phyloP scores from a whole-genome alignment of 2,888 invertebrate genomes.

The Spodoptera littoralis region DNA sequence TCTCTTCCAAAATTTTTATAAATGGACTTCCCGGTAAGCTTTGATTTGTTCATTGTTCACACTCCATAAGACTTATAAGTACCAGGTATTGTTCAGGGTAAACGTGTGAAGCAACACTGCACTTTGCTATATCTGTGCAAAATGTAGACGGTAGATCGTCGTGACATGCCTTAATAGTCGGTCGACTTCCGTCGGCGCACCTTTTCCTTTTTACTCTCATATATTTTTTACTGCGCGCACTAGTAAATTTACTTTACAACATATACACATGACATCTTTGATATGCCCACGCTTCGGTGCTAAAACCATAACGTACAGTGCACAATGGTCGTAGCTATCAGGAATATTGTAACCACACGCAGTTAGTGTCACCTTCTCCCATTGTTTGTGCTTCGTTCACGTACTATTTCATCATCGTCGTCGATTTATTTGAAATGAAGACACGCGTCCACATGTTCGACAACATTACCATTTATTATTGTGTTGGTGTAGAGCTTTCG shows the following conservation, averaged over 20 bases:
- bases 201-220: constrained; percentile 67
- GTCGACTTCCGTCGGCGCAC: constrained; percentile 68
- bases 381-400: constrained; percentile 74
- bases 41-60: constrained; percentile 17
- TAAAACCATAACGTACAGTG: constrained; percentile 62
- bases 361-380: constrained; percentile 72
- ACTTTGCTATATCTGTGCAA: constrained; percentile 45
- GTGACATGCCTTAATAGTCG: constrained; percentile 66
- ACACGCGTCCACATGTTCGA: constrained; percentile 76
- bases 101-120: constrained; percentile 52
- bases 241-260: constrained; percentile 53
- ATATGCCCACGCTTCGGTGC: constrained; percentile 62
- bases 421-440: constrained; percentile 76
- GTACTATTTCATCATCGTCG: constrained; percentile 78
- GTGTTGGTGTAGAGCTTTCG: constrained; percentile 75
- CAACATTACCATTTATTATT: constrained; percentile 77
- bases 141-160: constrained; percentile 57
- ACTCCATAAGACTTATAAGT: no score
- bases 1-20: constrained; percentile 50
- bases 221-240: constrained; percentile 64
- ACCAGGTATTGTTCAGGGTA: constrained; percentile 24
- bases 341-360: constrained; percentile 63
- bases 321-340: constrained; percentile 63
- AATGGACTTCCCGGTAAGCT: constrained; percentile 32
- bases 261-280: constrained; percentile 58